These are phyloP conservation scores for Tipula helvola DNA, from an alignment of 2,888 invertebrate genomes.

Conservation along the genomic window DNA sequence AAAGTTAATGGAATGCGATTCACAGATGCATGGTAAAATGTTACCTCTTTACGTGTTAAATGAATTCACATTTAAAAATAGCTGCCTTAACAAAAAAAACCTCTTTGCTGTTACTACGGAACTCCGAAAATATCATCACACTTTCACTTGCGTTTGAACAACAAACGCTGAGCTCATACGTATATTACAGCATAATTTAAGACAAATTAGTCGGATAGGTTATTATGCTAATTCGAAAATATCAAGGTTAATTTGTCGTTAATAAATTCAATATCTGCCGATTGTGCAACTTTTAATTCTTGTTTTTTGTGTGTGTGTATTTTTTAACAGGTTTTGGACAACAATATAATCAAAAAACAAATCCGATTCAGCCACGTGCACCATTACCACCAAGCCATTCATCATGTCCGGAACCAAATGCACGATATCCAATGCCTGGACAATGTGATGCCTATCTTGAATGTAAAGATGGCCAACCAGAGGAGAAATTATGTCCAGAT, in stretches of 20 bases:
- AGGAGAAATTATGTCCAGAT: conserved; percentile 69
- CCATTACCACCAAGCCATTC: neutral
- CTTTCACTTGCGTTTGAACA: neutral
- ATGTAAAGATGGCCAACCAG: conserved; percentile 56
- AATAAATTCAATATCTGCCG: neutral
- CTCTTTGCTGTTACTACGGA: neutral
- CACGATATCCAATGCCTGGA: conserved; percentile 49
- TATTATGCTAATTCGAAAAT: neutral
- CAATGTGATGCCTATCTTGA: conserved; percentile 67
- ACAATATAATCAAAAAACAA: neutral
- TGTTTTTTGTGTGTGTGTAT: neutral
- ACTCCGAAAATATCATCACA: neutral
- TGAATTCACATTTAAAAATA: neutral
- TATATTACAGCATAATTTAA: neutral
- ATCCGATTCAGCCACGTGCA: neutral
- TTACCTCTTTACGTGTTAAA: neutral
- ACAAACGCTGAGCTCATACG: neutral
- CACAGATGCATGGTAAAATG: neutral
- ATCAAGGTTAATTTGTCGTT: neutral
- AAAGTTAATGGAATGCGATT: neutral
- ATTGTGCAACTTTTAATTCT: neutral
- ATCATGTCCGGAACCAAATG: conserved; percentile 53
- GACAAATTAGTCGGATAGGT: neutral
- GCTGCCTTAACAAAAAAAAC: neutral
- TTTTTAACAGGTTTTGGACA: neutral